phyloP scores from a whole-genome alignment of 2,888 invertebrate genomes.

The Cheilosia soror region DNA sequence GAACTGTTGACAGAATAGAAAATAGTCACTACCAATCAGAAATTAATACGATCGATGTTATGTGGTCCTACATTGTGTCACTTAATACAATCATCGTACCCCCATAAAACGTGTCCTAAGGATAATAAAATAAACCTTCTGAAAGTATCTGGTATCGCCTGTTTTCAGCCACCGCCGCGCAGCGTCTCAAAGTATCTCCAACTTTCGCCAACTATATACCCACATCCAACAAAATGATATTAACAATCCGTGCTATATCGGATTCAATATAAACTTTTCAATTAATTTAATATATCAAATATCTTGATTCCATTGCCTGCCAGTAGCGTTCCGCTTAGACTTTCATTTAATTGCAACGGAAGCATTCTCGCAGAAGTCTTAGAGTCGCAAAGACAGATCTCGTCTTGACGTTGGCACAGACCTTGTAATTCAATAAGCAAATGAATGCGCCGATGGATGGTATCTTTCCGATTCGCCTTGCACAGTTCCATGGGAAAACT shows the following conservation, averaged over 20 bases:
- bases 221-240: neutral
- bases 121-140: too few relatives aligned
- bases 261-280: slow-evolving; percentile 48
- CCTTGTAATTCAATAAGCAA: slow-evolving; percentile 44
- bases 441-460: slow-evolving; percentile 20
- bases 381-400: neutral
- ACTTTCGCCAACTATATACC: too few relatives aligned
- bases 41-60: neutral
- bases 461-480: slow-evolving; percentile 14
- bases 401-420: slow-evolving; percentile 18
- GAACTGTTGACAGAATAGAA: too few relatives aligned
- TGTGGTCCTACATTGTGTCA: neutral
- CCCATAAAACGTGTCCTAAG: too few relatives aligned
- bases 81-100: too few relatives aligned
- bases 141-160: too few relatives aligned
- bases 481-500: slow-evolving; percentile 22
- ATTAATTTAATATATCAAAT: slow-evolving; percentile 53
- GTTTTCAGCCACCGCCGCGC: too few relatives aligned
- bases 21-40: too few relatives aligned
- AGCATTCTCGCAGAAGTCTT: slow-evolving; percentile 24
- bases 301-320: neutral
- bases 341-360: slow-evolving; percentile 50
- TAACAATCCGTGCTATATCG: slow-evolving; percentile 14
- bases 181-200: too few relatives aligned
- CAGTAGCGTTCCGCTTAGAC: slow-evolving; percentile 32